These are phyloP conservation scores for Periophthalmus modestus DNA, from an alignment of 2,113 vertebrate species.

Conservation along the genomic window DNA sequence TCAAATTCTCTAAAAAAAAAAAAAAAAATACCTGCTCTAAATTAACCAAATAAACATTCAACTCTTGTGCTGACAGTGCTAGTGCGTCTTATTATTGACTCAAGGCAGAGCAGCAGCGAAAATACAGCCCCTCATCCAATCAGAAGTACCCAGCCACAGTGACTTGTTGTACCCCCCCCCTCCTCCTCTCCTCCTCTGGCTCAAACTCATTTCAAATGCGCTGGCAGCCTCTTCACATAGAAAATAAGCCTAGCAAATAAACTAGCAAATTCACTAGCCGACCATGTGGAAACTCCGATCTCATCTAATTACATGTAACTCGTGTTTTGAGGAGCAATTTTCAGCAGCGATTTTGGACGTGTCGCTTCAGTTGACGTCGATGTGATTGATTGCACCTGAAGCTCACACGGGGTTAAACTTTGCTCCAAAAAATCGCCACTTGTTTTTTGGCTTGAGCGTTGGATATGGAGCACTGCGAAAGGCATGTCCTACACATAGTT, in stretches of 20 bases:
- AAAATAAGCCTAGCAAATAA: conserved; percentile 51
- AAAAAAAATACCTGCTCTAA: neutral
- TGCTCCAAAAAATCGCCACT: conserved; percentile 1
- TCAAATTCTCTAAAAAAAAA: neutral
- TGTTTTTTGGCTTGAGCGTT: conserved; percentile 30
- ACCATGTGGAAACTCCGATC: conserved; percentile 17
- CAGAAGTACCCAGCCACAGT: conserved; percentile 37
- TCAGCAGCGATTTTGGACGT: neutral
- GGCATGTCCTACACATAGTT: conserved; percentile 29
- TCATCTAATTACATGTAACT: conserved; percentile 13
- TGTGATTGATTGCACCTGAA: conserved; percentile 33
- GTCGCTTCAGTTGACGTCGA: conserved; percentile 9
- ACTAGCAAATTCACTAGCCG: conserved; percentile 23
- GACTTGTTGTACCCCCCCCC: conserved; percentile 52
- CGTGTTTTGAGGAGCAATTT: conserved; percentile 4
- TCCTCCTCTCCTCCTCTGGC: neutral
- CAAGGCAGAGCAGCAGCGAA: conserved; percentile 46
- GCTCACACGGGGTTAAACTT: conserved; percentile 18
- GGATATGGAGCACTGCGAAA: conserved; percentile 21
- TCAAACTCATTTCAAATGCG: conserved; percentile 34
- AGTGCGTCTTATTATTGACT: conserved; percentile 58
- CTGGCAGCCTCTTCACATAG: conserved; percentile 51
- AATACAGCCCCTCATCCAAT: conserved; percentile 46
- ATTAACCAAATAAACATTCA: neutral
- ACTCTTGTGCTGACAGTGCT: neutral